Evolutionary conservation across 1,140 invertebrate species (phyloP), one percentile per base, ranked within the genome.

Genomic region (Zeugodacus cucurbitae): DNA sequence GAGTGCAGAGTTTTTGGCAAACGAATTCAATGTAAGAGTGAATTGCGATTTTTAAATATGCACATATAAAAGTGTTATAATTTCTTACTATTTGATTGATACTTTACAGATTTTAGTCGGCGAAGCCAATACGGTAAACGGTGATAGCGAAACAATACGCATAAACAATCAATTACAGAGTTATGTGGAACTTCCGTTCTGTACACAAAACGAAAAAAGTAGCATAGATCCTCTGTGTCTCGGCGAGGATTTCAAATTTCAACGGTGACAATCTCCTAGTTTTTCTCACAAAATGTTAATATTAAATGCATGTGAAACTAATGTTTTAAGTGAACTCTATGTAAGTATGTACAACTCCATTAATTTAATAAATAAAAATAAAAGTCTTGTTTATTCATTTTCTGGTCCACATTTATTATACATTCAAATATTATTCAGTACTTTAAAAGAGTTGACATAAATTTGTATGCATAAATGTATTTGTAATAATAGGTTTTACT

Each of bases 71-170:
- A n/a, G n/a, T n/a, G n/a, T n/a, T n/a, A n/a, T n/a, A n/a, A n/a
- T n/a, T n/a, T n/a, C n/a, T n/a, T n/a, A n/a, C n/a, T n/a, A n/a
- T n/a, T n/a, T n/a, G n/a, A n/a, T n/a, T n/a, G n/a, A n/a, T n/a
- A n/a, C n/a, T 88, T 34, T 78, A 86, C 87, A 92, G 91, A 64
- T 89, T 26, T 89, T 92, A 0, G 91, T 92, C 41, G 88, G 82
- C 6, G 91, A 92, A 67, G 92, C 90, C 1, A 92, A 92, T 85
- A 91, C 87, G 1, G 91, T 91, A 10, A 17, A 89, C 0, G 90
- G 90, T 11, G 88, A 89, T 67, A 3, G 48, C n/a, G 22, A 62
- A 11, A 86, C 88, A 44, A 7, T 41, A 29, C 26, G 58, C 20
- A 44, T 88, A 37, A 62, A 86, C 8, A 22, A 86, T 37, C 22